Evolutionary conservation across 2,888 invertebrate genomes (phyloP), one percentile per base, ranked within the genome.

Genomic region (Encarsia formosa): DNA sequence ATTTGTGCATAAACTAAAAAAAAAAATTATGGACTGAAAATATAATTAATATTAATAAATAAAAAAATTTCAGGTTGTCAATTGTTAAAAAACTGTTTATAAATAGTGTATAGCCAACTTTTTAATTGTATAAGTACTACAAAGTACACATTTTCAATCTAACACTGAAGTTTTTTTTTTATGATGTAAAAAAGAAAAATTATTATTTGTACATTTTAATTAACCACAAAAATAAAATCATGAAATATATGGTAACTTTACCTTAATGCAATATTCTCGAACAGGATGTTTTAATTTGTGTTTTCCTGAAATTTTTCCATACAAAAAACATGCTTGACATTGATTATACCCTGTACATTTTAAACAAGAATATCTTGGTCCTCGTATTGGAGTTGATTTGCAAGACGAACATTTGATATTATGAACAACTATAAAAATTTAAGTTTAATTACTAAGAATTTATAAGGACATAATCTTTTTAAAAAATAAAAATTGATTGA

Each of bases 321-420:
- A 76, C 52, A 85, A 79, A 70, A 86, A 87, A 69, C 86, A 87
- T 26, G 76, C 74, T 67, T 86, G 86, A 64, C 86, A 87, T 61
- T 84, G 80, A 63, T 82, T 80, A 65, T 83, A 86, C 53, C 78
- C 78, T 31, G 82, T 76, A 66, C 85, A 87, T 62, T 80, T 80
- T 47, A 83, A 68, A 69, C 86, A 87, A 54, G 79, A 78, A 69
- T 85, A 86, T 52, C 82, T 77, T 51, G 79, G 73, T 13, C 85
- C 85, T 60, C 77, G 72, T 31, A 84, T 74, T 1, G 84, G 81
- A 34, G 70, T 77, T 3, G 73, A 65, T 68, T 81, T 81, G 64
- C 85, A 85, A 2, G 79, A 77, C 24, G 78, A 78, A 69, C 86
- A 86, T 65, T 79, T 80, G 13, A 79, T 75, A 52, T 78, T 76